Base-by-base conservation (phyloP, 2,797 vertebrate genomes). In the Helarctos malayanus region DNA sequence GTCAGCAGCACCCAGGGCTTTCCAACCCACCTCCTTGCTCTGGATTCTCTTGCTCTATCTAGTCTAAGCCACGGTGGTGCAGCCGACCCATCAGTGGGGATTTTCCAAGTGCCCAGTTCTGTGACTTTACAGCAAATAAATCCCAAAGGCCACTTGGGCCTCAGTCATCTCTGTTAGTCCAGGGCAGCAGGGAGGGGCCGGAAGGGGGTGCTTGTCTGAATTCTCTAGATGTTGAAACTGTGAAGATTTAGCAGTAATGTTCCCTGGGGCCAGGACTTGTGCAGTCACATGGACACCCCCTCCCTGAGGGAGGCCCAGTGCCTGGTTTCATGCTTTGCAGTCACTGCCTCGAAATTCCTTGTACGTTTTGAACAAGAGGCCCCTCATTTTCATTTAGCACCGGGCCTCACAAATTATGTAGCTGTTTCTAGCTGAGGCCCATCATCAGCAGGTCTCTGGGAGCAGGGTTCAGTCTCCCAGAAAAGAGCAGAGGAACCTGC, bases 381-480 rank as follows among this genome's bases (percentile, higher is more conserved):
- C n/a, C 41, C 21, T 52, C 35, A 52, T 49, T 96, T 95, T 78
- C 41, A 45, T 68, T 96, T 94, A 95, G 27, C 10, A 65, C 13
- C 68, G 38, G 57, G 49, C 45, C 45, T 29, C 49, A 14, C 29
- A 96, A 94, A 90, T 92, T 79, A 89, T 82, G 25, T 81, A 76
- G 57, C 27, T 13, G 5, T 68, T 96, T 92, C 75, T 96, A 49
- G 23, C 56, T 88, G 52, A 61, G 63, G 69, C 18, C 54, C 27
- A 63, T 89, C 12, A 1, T 69, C 54, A 19, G 15, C 84, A 69
- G 41, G 38, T 92, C 52, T 91, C 82, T 89, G 84, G 35, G n/a
- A 94, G 19, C 29, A 92, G 87, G 52, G 57, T 82, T 97, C 54
- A 85, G 82, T 97, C 73, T 97, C 59, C 29, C 49, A 89, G 65